Conservation (phyloP, 2,797 vertebrate genomes). For the Epinephelus malabaricus region DNA sequence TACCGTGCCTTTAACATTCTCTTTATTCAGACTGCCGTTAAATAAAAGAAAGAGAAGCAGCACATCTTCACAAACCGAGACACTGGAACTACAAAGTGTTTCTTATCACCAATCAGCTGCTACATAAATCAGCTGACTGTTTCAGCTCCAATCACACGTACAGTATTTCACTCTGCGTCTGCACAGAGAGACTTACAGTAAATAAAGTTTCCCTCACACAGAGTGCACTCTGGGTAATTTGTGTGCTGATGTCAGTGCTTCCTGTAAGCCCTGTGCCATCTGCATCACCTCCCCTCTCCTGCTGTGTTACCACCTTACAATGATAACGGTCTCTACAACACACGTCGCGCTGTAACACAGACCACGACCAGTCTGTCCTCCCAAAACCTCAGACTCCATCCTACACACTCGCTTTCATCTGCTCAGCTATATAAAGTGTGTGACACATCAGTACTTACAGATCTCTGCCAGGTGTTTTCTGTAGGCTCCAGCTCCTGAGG, state of each 20-base stretch:
- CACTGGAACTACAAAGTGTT: too few species aligned
- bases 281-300: background rate
- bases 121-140: background rate
- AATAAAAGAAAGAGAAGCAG: too few species aligned
- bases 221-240: too few species aligned
- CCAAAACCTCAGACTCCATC: background rate
- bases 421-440: background rate
- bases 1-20: too few species aligned
- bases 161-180: too few species aligned
- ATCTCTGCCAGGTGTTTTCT: conserved; percentile 16
- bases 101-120: background rate
- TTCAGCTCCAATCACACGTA: background rate
- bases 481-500: conserved; percentile 32
- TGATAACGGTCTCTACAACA: background rate
- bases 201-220: background rate
- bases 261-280: background rate
- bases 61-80: background rate
- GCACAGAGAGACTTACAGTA: background rate
- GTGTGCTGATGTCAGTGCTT: background rate
- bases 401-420: conserved; percentile 6
- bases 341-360: background rate
- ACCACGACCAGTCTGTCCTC: background rate
- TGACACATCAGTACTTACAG: conserved; percentile 55
- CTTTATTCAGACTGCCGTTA: too few species aligned
- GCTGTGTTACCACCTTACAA: background rate